phyloP scores from a whole-genome alignment of 2,888 invertebrate genomes.

The Bimastos eiseni region DNA sequence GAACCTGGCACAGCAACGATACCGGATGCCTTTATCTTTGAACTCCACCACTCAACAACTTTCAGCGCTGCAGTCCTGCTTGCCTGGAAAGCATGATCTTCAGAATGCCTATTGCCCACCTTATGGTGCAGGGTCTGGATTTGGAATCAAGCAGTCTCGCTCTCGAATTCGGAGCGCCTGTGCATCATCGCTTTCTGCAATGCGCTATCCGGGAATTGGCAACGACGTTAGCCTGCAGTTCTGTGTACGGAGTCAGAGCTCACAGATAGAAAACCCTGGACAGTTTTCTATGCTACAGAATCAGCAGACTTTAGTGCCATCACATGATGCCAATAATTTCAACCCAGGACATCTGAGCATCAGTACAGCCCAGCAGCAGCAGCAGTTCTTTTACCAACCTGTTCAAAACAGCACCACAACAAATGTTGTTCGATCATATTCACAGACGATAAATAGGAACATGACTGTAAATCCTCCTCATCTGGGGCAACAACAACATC shows the following conservation, averaged over 20 bases:
- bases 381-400: not conserved
- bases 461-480: not conserved
- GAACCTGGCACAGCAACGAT: not conserved
- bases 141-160: not conserved
- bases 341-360: not conserved
- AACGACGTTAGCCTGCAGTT: not conserved
- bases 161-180: not conserved
- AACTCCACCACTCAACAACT: not conserved
- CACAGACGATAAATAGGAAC: not conserved
- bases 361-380: not conserved
- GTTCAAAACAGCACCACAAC: not conserved
- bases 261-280: not conserved
- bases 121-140: not conserved
- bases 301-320: not conserved
- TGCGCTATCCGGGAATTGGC: not conserved
- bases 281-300: not conserved
- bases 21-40: not conserved
- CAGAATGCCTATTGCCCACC: not conserved
- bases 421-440: not conserved
- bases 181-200: not conserved
- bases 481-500: not conserved
- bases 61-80: not conserved
- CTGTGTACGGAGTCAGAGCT: conserved; percentile 15
- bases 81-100: not conserved
- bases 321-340: not conserved